Base-by-base conservation (phyloP, 2,797 vertebrate genomes). In the Heliangelus exortis region DNA sequence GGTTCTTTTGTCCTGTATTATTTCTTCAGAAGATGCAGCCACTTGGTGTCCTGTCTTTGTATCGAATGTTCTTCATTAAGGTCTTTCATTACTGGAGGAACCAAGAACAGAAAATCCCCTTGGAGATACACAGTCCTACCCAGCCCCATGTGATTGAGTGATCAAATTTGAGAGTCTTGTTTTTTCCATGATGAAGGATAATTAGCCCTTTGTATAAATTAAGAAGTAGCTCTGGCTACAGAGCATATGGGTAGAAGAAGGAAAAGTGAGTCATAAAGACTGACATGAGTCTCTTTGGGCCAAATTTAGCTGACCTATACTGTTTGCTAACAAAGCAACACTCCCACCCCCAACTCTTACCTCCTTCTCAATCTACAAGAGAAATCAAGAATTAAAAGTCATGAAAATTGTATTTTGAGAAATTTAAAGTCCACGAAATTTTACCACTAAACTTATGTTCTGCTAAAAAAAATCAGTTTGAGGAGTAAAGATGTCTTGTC, bases 281-380 rank as follows among this genome's bases (percentile, higher is more conserved):
- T 92, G 80, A 79, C 34, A 62, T 75, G 69, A 82, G 39, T 77
- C 74, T 87, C 53, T 95, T 71, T 39, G 50, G 87, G 62, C 55
- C 79, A 81, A 86, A 95, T 96, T 93, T 93, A 95, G 80, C 51
- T 95, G 93, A 93, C 91, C 89, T 91, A 36, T 31, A 59, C 65
- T 55, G 29, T 66, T 75, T 55, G 58, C 59, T 39, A 92, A 93
- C 29, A 89, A 85, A 85, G 47, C n/a, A 41, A 41, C 77, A 21
- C 10, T 29, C 39, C 15, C 55, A 14, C 21, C 10, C 3, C 11
- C 16, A 18, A 29, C 22, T 25, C 15, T 69, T 78, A 58, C 41
- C 71, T 82, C 63, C 41, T 89, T 63, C 88, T 79, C 73, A 68
- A 19, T 66, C 59, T 84, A n/a, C 54, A 62, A 71, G 58, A 84